Base-by-base conservation (phyloP, 2,113 vertebrate genomes). In the Puntigrus tetrazona region DNA sequence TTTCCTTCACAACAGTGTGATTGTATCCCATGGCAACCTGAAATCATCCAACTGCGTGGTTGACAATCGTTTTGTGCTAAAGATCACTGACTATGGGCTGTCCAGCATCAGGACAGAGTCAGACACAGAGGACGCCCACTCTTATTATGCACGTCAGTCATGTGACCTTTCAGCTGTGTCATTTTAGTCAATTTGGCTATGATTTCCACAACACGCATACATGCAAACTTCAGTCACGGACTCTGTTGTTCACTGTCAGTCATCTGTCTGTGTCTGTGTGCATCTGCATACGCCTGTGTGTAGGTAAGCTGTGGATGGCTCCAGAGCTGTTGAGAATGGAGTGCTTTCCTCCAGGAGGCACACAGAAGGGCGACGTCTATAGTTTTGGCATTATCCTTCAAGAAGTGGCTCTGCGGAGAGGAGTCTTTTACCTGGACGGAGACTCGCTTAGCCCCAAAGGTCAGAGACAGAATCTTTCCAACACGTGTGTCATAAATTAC, bases 21-120 rank as follows among this genome's bases (percentile, higher is more conserved):
- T 99, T 38, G 29, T 94, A 29, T 97, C 95, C 86, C 97, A 99
- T 0, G 97, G 97, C 11, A 98, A 97, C 92, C 95, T 98, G 82
- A 98, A 98, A 91, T 98, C 97, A 0, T 97, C 97, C 61, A 98
- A 99, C 94, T 99, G 97, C 0, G 96, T 99, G 9, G 97, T 99
- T 3, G 97, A 99, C 47, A 96, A 97, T 13, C 96, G 97, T 84
- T 99, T 99, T 2, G 97, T 99, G 70, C 95, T 99, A 76, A 99
- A 98, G 94, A 97, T 99, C 94, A 98, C 97, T 0, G 97, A 99
- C 91, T 98, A 98, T 0, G 97, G 97, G 1, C 82, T 99, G 79
- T 95, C 96, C 91, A 97, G 95, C 87, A 96, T 99, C 86, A 92
- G 95, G 2, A 45, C 85, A 0, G 88, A 92, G 0, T 86, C 91